Evolutionary conservation across 2,888 invertebrate genomes (phyloP).

Genomic region (Esperia sulphurella): DNA sequence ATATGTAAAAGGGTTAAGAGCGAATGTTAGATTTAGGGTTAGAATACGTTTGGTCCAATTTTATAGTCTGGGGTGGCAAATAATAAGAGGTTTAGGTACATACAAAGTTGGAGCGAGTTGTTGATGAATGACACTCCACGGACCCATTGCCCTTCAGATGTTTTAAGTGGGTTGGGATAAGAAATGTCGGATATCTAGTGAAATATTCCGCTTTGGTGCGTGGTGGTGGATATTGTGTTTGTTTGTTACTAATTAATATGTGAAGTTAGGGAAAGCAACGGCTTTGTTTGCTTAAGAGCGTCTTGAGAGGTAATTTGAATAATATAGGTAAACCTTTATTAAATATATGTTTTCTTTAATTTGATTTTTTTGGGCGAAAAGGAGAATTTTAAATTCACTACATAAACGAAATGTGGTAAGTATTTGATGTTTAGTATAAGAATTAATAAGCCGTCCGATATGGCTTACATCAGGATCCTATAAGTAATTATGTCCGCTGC

Average conservation of each 20-base stretch:
- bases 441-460: too few relatives aligned
- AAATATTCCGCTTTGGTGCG: slow-evolving; percentile 54
- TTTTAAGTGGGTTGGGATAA: slow-evolving; percentile 76
- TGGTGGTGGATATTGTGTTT: slow-evolving; percentile 23
- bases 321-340: background rate
- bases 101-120: slow-evolving; percentile 70
- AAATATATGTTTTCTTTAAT: too few relatives aligned
- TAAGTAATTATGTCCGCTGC: too few relatives aligned
- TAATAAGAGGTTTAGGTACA: slow-evolving; percentile 73
- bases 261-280: slow-evolving; percentile 25
- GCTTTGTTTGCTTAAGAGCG: slow-evolving; percentile 21
- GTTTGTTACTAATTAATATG: slow-evolving; percentile 49
- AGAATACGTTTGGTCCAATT: slow-evolving; percentile 65
- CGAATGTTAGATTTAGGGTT: slow-evolving; percentile 17
- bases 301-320: slow-evolving; percentile 29
- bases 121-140: slow-evolving; percentile 78
- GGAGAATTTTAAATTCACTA: too few relatives aligned
- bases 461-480: too few relatives aligned
- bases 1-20: slow-evolving; percentile 21
- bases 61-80: slow-evolving; percentile 73
- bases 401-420: too few relatives aligned
- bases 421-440: too few relatives aligned
- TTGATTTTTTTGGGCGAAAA: too few relatives aligned
- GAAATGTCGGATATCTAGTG: slow-evolving; percentile 73
- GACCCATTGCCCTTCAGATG: slow-evolving; percentile 78